Base-by-base conservation (phyloP, 1,140 invertebrate species). In the Ooceraea biroi region DNA sequence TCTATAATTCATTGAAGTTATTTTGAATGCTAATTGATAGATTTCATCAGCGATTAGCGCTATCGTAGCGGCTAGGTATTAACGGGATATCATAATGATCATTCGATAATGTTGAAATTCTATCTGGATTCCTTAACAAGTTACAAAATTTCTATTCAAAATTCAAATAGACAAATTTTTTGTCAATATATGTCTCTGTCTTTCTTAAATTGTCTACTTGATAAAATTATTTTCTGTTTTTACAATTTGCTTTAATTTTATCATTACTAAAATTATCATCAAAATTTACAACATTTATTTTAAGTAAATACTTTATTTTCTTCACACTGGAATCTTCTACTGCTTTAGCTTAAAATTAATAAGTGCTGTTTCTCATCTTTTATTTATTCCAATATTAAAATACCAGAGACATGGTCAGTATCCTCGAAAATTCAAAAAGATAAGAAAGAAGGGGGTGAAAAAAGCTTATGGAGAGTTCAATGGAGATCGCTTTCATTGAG, bases 21-120 rank as follows among this genome's bases (percentile, higher is more conserved):
- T 8, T 69, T 17, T 27, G 36, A 14, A 69, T 52, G 36, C 14
- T 76, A 76, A 83, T 83, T 52, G 66, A 77, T 36, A 22, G 68
- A 63, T 50, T 19, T 61, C 44, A 41, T 61, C 41, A 48, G 7
- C 48, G 27, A 44, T 19, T 8, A 72, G 3, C 3, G 30, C 25
- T 63, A 46, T 68, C 44, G 69, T 17, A 25, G 2, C n/a, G 17
- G 12, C 57, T 27, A 65, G n/a, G 17, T 50, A 60, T 68, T 52
- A 69, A 84, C 73, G 61, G 82, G 41, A 83, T 7, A 58, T 11
- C 17, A 44, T 17, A 27, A 50, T 12, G 12, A 11, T 17, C 7
- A 5, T 11, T 25, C n/a, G 27, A 1, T 2, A 60, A 8, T 66
- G 48, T 19, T 55, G 1, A 19, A 12, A 41, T 46, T 10, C n/a